These are phyloP conservation scores for Phaethornis superciliosus DNA, from an alignment of 2,113 vertebrate genomes.

Conservation along the genomic window DNA sequence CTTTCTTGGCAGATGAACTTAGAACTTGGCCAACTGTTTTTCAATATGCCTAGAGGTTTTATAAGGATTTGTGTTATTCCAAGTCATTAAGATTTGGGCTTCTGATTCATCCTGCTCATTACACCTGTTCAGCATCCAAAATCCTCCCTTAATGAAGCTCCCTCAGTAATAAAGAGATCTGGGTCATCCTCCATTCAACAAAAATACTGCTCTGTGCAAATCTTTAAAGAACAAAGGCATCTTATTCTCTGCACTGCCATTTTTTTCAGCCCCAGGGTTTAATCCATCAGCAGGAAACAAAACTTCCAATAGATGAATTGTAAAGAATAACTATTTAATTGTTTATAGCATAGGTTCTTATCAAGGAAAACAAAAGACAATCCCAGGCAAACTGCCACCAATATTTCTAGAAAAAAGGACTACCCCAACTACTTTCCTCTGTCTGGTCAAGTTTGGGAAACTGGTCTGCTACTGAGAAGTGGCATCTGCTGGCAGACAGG, in stretches of 20 bases:
- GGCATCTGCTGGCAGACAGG: constrained; percentile 19
- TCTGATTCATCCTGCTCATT: not conserved
- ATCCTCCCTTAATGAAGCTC: not conserved
- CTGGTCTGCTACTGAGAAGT: not conserved
- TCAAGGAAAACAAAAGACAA: not conserved
- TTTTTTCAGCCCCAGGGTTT: not conserved
- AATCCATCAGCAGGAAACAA: not conserved
- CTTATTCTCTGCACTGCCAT: not conserved
- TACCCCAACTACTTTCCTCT: not conserved
- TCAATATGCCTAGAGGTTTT: not conserved
- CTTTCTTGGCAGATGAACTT: not conserved
- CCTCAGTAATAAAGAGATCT: not conserved
- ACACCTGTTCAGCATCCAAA: not conserved
- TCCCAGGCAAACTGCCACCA: not conserved
- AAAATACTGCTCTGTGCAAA: not conserved
- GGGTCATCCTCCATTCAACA: not conserved
- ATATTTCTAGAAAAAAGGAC: not conserved
- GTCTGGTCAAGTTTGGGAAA: not conserved
- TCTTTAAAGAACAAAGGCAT: not conserved
- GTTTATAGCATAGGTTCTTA: not conserved
- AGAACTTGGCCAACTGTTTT: not conserved
- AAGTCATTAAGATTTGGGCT: not conserved
- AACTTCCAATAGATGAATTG: not conserved
- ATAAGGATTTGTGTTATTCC: not conserved
- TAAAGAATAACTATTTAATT: constrained; percentile 32